Base-by-base conservation (phyloP, 2,113 vertebrate species). In the Chionodraco myersi region DNA sequence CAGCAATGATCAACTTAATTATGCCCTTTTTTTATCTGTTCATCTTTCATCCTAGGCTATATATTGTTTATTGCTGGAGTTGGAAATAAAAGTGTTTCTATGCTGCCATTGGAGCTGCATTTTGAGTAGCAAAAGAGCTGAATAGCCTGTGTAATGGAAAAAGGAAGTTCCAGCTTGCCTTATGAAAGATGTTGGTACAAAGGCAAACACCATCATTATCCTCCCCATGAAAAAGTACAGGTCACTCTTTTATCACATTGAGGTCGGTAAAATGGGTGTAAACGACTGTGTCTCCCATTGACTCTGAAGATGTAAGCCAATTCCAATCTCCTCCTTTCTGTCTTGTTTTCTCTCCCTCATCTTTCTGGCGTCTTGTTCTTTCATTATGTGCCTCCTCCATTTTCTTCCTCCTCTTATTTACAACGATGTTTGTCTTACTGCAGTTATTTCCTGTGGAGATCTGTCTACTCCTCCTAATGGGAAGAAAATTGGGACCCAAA, bases 361-460 rank as follows among this genome's bases (percentile, higher is more conserved):
- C 72, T 23, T 51, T 10, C 49, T 13, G 70, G 36, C 79, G 45
- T 52, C 67, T 52, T 70, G 23, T 56, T 79, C 36, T 73, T 59
- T 62, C n/a, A n/a, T 58, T 41, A 8, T 3, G 14, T 65, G 6
- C 18, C 34, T 57, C 8, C 60, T 82, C 36, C 23, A 45, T 70
- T 18, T 68, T 30, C 66, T 53, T 64, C 64, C 49, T 54, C 10
- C 68, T 63, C 47, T 73, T 41, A 41, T 44, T 52, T 61, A 52
- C 48, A 21, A 13, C 80, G 44, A 21, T 74, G 51, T 77, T 70
- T 48, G 70, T 92, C 71, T 89, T 79, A 68, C 83, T 93, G 10
- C 93, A 99, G 98, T 99, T 87, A 98, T 98, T 92, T 99, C 97
- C 71, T 99, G 98, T 87, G 96, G 98, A 75, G 97, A 97, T 88